A percentile compares a stretch with the other conserved stretches of the same genome.
phyloP scores from a whole-genome alignment of 2,797 vertebrate genomes.

The Arremon aurantiirostris region DNA sequence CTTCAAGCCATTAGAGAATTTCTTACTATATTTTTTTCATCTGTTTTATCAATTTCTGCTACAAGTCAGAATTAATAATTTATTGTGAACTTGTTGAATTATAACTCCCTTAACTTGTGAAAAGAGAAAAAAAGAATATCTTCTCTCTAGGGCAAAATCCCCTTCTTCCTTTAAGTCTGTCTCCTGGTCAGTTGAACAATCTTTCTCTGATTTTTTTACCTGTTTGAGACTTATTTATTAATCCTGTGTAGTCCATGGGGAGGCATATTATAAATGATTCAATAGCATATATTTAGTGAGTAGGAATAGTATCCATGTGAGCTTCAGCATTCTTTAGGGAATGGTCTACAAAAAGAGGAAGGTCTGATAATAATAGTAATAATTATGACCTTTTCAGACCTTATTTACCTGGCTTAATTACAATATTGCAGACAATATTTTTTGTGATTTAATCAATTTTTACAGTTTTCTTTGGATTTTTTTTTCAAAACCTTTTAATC shows the following conservation, averaged over 20 bases:
- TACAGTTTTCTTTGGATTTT: not conserved
- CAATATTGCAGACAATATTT: not conserved
- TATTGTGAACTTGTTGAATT: constrained; percentile 13
- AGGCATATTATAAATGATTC: not conserved
- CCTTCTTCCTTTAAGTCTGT: not conserved
- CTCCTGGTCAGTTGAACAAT: not conserved
- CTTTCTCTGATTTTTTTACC: not conserved
- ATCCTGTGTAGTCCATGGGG: not conserved
- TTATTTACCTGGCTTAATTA: not conserved
- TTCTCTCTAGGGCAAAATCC: not conserved
- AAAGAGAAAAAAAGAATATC: not conserved
- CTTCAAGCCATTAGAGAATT: not conserved
- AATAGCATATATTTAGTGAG: not conserved
- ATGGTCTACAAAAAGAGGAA: not conserved
- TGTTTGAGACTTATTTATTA: constrained; percentile 26
- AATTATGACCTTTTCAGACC: not conserved
- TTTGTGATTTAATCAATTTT: not conserved
- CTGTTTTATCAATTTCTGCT: constrained; percentile 22
- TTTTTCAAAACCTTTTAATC: not conserved
- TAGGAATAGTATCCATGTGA: not conserved
- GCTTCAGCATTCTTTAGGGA: not conserved
- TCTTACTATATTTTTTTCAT: not conserved
- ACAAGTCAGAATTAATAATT: constrained; percentile 17
- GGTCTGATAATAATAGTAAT: not conserved
- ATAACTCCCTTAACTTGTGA: not conserved